These are phyloP conservation scores for Oligia fasciuncula DNA, from an alignment of 2,888 invertebrate genomes.

Conservation along the genomic window DNA sequence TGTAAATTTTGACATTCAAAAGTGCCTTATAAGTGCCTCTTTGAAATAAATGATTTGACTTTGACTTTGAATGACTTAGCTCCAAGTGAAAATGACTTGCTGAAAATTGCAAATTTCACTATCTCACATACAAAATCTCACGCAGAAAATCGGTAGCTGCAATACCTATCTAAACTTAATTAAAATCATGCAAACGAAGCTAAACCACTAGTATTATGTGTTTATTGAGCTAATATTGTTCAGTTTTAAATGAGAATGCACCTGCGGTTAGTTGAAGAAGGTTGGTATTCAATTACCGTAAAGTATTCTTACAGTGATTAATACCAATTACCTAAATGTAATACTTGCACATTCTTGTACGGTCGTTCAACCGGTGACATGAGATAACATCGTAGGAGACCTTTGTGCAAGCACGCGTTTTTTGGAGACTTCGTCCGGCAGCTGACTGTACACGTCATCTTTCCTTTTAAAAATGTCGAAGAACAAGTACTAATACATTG, in stretches of 20 bases:
- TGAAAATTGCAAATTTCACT: background rate
- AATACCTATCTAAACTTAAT: constrained; percentile 42
- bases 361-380: constrained; percentile 51
- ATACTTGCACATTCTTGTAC: constrained; percentile 46
- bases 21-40: too few relatives aligned
- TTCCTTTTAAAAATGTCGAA: constrained; percentile 26
- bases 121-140: background rate
- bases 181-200: constrained; percentile 50
- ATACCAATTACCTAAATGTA: constrained; percentile 42
- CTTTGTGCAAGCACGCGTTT: constrained; percentile 38
- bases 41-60: too few relatives aligned
- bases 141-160: constrained; percentile 3
- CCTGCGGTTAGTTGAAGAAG: constrained; percentile 17
- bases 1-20: too few relatives aligned
- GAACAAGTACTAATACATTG: constrained; percentile 6
- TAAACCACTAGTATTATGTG: constrained; percentile 18
- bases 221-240: constrained; percentile 48
- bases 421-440: constrained; percentile 35
- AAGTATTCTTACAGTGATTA: constrained; percentile 39
- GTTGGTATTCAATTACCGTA: constrained; percentile 37
- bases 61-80: background rate
- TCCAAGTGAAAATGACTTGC: background rate
- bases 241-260: constrained; percentile 34
- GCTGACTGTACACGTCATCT: constrained; percentile 29
- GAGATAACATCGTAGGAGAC: constrained; percentile 38